Base-by-base conservation (phyloP, 2,113 vertebrate species). In the Campylorhamphus procurvoides region DNA sequence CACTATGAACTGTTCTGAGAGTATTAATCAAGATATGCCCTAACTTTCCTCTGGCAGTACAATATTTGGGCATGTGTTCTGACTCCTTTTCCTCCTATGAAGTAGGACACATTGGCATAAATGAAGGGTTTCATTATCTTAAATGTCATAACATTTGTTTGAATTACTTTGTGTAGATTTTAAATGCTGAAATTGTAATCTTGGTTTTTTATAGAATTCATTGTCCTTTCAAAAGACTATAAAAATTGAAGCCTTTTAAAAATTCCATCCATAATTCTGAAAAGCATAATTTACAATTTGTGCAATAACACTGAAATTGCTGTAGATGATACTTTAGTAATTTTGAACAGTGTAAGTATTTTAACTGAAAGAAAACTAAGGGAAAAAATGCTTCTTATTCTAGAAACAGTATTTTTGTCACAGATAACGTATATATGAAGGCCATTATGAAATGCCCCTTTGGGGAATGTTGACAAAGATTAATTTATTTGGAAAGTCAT, bases 111-210 rank as follows among this genome's bases (percentile, higher is more conserved):
- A 97, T 79, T 97, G 97, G 97, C 97, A 97, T 97, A 97, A 98
- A 96, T 95, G 97, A 97, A 98, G 97, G 80, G 96, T 97, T 98
- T 98, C 97, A 98, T 98, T 98, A 98, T 98, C 97, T 97, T 98
- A 98, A 98, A 98, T 98, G 98, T 98, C 98, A 98, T 98, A 98
- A 98, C 98, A 98, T 98, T 98, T 98, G 97, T 98, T 98, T 98
- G 98, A 98, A 97, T 98, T 98, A 97, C 97, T 97, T 97, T 97
- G 91, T 96, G 97, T 98, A 96, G 97, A 93, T 98, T 98, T 98
- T 96, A 98, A 97, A 98, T 97, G 97, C 95, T 98, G 98, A 97
- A 97, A 98, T 97, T 97, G 93, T 98, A 97, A 96, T 98, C 95
- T 96, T 96, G 68, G 16, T 84, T 94, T 97, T 98, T 98, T 91